Conservation (phyloP, 2,113 vertebrate species). For the cat (Felis catus) region F.catus_Fca126_mat1.0 CM031416.1:48432501-48433000, state of each 20-base stretch:
- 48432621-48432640: not conserved
- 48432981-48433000: not conserved
- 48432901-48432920: not conserved
- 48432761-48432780: no score
- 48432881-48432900: not conserved
- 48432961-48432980: not conserved
- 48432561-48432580: not conserved
- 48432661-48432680: not conserved
- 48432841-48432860: no score
- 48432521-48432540: not conserved
- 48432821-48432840: no score
- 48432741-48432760: no score
- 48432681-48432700: no score
- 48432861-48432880: not conserved
- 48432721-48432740: no score
- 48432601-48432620: not conserved
- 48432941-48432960: not conserved
- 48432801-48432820: no score
- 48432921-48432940: not conserved
- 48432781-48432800: no score
- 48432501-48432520: not conserved
- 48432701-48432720: no score
- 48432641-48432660: not conserved
- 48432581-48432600: not conserved
- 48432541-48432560: not conserved